These are phyloP conservation scores for Pseudopodoces humilis DNA, from an alignment of 2,113 vertebrate species.

Conservation along the genomic window DNA sequence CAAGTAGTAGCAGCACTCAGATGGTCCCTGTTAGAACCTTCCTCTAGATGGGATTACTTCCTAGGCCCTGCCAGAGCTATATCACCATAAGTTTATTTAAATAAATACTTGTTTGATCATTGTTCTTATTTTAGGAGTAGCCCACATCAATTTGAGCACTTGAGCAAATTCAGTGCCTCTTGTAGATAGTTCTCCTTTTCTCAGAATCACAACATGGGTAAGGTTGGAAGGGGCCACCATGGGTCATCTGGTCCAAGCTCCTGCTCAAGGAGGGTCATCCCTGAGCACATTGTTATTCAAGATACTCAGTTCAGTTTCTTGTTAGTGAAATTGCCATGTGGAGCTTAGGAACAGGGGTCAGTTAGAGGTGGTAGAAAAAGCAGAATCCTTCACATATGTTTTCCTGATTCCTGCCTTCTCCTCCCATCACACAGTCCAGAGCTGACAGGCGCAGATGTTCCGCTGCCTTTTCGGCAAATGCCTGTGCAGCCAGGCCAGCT, in stretches of 20 bases:
- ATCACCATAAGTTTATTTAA: not conserved
- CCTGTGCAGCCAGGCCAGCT: not conserved
- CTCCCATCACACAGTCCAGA: not conserved
- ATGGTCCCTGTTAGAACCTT: not conserved
- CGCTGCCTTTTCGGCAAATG: not conserved
- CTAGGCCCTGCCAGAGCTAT: not conserved
- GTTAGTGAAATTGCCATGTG: not conserved
- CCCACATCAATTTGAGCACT: not conserved
- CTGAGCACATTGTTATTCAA: fast-evolving
- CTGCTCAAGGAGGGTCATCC: not conserved
- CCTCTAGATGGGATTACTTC: not conserved
- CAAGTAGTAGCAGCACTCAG: not conserved
- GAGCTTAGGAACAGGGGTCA: not conserved
- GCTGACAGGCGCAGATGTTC: not conserved
- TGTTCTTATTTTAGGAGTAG: not conserved
- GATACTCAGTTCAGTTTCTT: no score
- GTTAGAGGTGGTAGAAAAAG: not conserved
- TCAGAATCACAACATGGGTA: not conserved
- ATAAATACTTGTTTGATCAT: not conserved
- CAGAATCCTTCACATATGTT: not conserved
- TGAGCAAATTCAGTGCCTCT: not conserved
- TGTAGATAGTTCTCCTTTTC: not conserved
- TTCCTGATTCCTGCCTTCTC: not conserved
- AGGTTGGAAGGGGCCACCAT: not conserved
- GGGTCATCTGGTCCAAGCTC: not conserved